phyloP scores from a whole-genome alignment of 2,113 vertebrate genomes.

The Puffinus mauretanicus region DNA sequence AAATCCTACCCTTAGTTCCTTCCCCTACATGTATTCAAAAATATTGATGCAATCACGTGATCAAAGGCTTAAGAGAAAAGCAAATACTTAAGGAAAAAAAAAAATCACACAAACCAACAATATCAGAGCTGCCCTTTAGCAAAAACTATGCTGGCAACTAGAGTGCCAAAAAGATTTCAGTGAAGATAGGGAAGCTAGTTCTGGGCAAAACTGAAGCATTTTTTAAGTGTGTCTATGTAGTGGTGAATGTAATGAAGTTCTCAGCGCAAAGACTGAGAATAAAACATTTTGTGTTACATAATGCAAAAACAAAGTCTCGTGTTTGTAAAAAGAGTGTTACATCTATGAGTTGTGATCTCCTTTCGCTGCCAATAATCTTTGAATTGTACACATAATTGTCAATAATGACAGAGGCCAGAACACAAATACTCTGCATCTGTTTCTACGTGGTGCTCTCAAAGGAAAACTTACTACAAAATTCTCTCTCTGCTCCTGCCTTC shows the following conservation, averaged over 20 bases:
- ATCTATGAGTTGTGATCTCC: background rate
- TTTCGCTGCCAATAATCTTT: background rate
- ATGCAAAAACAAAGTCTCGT: background rate
- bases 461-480: background rate
- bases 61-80: background rate
- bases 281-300: background rate
- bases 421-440: background rate
- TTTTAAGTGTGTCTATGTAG: background rate
- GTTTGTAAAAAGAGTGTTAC: background rate
- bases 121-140: background rate
- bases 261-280: background rate
- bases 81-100: background rate
- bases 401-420: background rate
- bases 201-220: background rate
- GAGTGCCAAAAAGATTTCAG: background rate
- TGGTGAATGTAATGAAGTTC: background rate
- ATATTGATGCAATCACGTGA: background rate
- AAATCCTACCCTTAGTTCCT: background rate
- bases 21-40: background rate
- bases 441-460: background rate
- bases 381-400: background rate
- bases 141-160: background rate
- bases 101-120: background rate
- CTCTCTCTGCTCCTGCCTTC: background rate
- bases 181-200: background rate